Base-by-base conservation (phyloP, 2,888 invertebrate species). In the Phasia obesa region DNA sequence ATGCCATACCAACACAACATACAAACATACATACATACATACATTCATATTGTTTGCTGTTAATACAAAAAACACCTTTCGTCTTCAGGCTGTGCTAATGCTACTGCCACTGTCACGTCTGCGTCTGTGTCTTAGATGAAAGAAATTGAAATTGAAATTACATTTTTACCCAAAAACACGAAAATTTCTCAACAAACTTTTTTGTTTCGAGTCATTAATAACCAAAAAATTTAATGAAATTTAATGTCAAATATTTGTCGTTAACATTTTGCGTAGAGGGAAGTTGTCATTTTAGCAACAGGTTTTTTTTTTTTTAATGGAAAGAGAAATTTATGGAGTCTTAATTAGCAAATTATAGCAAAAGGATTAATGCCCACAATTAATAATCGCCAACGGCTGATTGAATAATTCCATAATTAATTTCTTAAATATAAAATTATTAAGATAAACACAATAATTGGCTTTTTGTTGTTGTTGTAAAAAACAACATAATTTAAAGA, bases 211-310 rank as follows among this genome's bases (percentile, higher is more conserved):
- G 57, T 15, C 57, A 67, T 65, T 59, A 75, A 60, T 65, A 57
- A 65, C 23, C 19, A 47, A 65, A 64, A 74, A 75, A 23, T 60
- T 64, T 55, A 60, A 62, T 38, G 47, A 73, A 79, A 79, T 73
- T 67, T 73, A 59, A 67, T 79, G 44, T 60, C 59, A 79, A 65
- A 79, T 79, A 79, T 79, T 73, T 78, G 71, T 57, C 78, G 71
- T 78, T 78, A 47, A 57, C 57, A 57, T 65, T 65, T 25, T 42
- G 53, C 11, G 1, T 31, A 17, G 35, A 25, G 35, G 57, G 25
- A 9, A 23, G 49, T 38, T n/a, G n/a, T n/a, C n/a, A n/a, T n/a
- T n/a, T n/a, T n/a, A n/a, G n/a, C n/a, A 42, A 15, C 13, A 23
- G n/a, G n/a, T n/a, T n/a, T n/a, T 35, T 51, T 51, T 42, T 15